phyloP scores from a whole-genome alignment of 2,113 vertebrate species.

The Marmota flaviventris region DNA sequence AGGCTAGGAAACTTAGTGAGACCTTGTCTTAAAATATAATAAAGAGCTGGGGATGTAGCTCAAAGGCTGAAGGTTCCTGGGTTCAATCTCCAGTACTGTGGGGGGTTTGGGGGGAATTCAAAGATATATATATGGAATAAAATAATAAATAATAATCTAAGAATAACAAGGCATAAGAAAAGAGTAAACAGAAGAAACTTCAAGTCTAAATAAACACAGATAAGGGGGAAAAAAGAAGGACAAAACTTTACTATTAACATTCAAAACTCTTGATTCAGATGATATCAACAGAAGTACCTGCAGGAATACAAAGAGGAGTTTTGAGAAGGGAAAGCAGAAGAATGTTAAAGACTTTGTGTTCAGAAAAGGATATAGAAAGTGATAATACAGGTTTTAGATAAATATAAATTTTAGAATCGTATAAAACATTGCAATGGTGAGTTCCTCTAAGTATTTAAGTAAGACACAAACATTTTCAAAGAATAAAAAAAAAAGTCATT shows the following conservation, averaged over 20 bases:
- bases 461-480: conserved; percentile 34
- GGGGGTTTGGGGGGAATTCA: background rate
- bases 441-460: conserved; percentile 15
- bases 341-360: background rate
- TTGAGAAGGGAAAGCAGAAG: background rate
- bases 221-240: background rate
- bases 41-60: too few relatives aligned
- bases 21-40: too few relatives aligned
- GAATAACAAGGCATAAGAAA: conserved; percentile 39
- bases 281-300: background rate
- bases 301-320: background rate
- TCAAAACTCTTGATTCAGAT: conserved; percentile 1
- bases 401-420: conserved; percentile 1
- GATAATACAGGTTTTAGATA: background rate
- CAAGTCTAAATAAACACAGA: background rate
- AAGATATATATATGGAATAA: background rate
- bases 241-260: background rate
- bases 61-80: too few relatives aligned
- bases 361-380: too few relatives aligned
- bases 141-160: conserved; percentile 5
- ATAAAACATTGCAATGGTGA: conserved; percentile 9
- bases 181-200: background rate
- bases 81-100: too few relatives aligned
- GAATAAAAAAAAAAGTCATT: background rate
- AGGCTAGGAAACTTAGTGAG: too few relatives aligned